A percentile compares a stretch with the other conserved stretches of the same genome.
phyloP scores from a whole-genome alignment of 1,140 invertebrate species.

The Drosophila equinoxialis region DNA sequence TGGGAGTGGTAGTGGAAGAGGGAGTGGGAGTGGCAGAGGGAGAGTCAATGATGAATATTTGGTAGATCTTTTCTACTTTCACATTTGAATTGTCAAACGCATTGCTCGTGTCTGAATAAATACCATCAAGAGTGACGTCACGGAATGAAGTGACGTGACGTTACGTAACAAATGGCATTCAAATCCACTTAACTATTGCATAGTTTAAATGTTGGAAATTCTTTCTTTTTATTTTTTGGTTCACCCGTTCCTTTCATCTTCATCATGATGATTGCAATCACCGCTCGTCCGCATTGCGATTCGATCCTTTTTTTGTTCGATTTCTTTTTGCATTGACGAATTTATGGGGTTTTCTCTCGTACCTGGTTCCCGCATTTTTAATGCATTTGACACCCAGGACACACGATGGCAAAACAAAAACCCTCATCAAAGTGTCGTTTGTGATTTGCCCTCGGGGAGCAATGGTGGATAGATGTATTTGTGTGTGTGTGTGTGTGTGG shows the following conservation, averaged over 20 bases:
- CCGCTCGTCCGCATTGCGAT: not conserved
- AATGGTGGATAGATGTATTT: not conserved
- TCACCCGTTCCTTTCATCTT: not conserved
- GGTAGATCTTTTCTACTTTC: no score
- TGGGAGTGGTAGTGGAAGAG: no score
- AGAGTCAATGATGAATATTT: no score
- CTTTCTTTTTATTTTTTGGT: not conserved
- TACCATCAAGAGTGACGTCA: no score
- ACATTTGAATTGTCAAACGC: no score
- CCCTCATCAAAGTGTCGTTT: slow-evolving; percentile 31
- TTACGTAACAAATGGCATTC: no score
- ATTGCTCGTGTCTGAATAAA: no score
- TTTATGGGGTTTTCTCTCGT: not conserved
- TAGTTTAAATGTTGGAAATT: no score
- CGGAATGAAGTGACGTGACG: no score
- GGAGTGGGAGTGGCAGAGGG: no score
- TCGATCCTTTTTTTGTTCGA: not conserved
- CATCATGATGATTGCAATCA: not conserved
- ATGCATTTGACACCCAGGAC: slow-evolving; percentile 14
- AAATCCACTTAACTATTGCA: no score
- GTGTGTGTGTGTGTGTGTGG: not conserved
- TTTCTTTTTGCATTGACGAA: slow-evolving; percentile 10
- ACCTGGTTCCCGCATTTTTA: slow-evolving; percentile 7
- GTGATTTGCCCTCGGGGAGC: slow-evolving; percentile 14
- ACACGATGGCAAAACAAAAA: slow-evolving; percentile 38